Evolutionary conservation across 2,113 vertebrate genomes (phyloP).

Genomic region (Xenopus laevis): DNA sequence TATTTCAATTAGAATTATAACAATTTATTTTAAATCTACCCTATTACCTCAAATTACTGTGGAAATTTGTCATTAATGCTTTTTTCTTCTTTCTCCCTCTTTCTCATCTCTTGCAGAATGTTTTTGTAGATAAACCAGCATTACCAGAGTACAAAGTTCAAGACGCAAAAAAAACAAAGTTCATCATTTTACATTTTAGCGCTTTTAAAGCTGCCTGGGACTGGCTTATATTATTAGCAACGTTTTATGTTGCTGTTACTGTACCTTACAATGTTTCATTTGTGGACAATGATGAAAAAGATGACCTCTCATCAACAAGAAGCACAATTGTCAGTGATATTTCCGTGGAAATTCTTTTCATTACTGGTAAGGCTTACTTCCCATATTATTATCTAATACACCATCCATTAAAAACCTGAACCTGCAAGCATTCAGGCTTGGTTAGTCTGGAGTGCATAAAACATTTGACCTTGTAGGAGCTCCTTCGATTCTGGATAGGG

Average conservation of each 20-base stretch:
- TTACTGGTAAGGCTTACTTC: slow-evolving; percentile 76
- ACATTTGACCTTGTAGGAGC: too few species aligned
- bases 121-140: slow-evolving; percentile 91
- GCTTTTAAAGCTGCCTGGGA: slow-evolving; percentile 97
- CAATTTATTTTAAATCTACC: neutral
- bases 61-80: neutral
- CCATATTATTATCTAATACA: neutral
- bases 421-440: too few species aligned
- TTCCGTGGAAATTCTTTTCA: slow-evolving; percentile 95
- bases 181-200: slow-evolving; percentile 96
- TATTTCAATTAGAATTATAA: too few species aligned
- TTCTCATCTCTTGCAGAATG: slow-evolving; percentile 72
- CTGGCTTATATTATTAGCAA: slow-evolving; percentile 93
- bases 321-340: slow-evolving; percentile 97
- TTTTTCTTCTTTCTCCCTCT: slow-evolving; percentile 6
- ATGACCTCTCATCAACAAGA: slow-evolving; percentile 86
- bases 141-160: slow-evolving; percentile 97
- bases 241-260: slow-evolving; percentile 96
- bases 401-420: too few species aligned
- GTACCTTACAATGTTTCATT: slow-evolving; percentile 98
- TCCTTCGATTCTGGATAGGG: too few species aligned
- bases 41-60: neutral
- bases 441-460: too few species aligned
- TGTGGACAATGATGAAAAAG: slow-evolving; percentile 78
- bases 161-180: slow-evolving; percentile 94